phyloP scores from a whole-genome alignment of 2,888 invertebrate genomes.

The Podabrus alpinus region DNA sequence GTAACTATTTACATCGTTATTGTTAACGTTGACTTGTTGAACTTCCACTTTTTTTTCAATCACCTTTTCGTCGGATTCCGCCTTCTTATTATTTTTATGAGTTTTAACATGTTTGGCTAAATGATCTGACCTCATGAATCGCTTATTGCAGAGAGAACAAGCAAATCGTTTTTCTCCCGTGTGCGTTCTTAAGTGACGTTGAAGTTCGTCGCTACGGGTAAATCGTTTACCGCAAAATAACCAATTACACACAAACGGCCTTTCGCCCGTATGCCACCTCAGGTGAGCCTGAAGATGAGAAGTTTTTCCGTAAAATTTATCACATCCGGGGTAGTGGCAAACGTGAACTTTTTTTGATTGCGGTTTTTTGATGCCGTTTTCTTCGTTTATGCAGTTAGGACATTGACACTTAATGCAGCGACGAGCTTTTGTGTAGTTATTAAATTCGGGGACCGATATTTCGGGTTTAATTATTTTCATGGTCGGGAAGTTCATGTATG shows the following conservation, averaged over 20 bases:
- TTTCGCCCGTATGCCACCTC: conserved; percentile 90
- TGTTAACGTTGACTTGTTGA: conserved; percentile 11
- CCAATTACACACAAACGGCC: conserved; percentile 90
- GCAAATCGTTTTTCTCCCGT: conserved; percentile 88
- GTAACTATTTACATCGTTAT: neutral
- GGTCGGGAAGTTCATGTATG: conserved; percentile 52
- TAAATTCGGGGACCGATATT: conserved; percentile 45
- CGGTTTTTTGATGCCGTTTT: conserved; percentile 76
- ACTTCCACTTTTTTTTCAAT: conserved; percentile 48
- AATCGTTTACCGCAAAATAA: conserved; percentile 88
- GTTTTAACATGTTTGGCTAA: conserved; percentile 92
- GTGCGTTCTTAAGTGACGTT: conserved; percentile 86
- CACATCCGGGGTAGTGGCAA: conserved; percentile 87
- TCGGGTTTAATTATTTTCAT: conserved; percentile 56
- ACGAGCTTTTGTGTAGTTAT: conserved; percentile 60
- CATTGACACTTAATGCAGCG: conserved; percentile 78
- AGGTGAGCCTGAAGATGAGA: conserved; percentile 71
- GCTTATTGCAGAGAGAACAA: conserved; percentile 84
- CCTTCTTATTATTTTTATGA: conserved; percentile 69
- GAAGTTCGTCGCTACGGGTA: conserved; percentile 89
- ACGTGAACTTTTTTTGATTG: conserved; percentile 83
- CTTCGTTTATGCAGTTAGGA: conserved; percentile 81
- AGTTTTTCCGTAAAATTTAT: conserved; percentile 89
- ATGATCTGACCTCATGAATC: conserved; percentile 92
- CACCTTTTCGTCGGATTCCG: conserved; percentile 53